Evolutionary conservation across 1,140 invertebrate species (phyloP).

Genomic region (Babylonia areolata): DNA sequence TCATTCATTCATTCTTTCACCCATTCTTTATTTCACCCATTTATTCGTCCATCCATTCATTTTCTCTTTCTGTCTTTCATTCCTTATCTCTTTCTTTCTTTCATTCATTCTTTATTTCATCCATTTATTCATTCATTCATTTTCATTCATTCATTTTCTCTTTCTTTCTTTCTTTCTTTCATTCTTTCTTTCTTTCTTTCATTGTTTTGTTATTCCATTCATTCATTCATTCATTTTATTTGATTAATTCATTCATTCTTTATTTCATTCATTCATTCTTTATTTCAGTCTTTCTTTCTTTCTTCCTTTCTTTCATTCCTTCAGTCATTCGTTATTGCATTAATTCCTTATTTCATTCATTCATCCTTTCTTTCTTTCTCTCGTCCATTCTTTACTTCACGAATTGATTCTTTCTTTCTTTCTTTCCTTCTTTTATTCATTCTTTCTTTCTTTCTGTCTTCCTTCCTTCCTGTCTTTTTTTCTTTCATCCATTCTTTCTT

Average conservation of each 20-base stretch:
- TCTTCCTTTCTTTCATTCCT: background rate
- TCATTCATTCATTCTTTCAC: background rate
- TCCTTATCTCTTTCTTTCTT: background rate
- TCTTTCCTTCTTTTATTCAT: background rate
- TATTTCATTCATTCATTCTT: background rate
- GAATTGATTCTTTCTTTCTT: background rate
- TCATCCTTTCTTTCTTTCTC: slow-evolving; percentile 3
- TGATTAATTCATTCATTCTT: background rate
- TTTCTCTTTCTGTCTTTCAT: background rate
- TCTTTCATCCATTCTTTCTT: background rate
- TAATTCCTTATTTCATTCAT: background rate
- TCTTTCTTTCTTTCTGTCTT: background rate
- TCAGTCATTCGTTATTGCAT: background rate
- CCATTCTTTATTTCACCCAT: background rate
- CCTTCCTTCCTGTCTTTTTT: background rate
- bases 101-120: background rate
- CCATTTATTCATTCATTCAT: background rate
- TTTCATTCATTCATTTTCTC: background rate
- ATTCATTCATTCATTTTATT: background rate
- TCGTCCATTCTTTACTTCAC: slow-evolving; percentile 5
- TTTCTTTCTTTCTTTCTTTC: background rate
- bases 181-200: background rate
- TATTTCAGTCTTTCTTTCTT: background rate
- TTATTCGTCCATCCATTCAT: background rate
- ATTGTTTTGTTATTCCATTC: background rate